Evolutionary conservation across 2,113 vertebrate species (phyloP).

Genomic region (Mohoua ochrocephala): DNA sequence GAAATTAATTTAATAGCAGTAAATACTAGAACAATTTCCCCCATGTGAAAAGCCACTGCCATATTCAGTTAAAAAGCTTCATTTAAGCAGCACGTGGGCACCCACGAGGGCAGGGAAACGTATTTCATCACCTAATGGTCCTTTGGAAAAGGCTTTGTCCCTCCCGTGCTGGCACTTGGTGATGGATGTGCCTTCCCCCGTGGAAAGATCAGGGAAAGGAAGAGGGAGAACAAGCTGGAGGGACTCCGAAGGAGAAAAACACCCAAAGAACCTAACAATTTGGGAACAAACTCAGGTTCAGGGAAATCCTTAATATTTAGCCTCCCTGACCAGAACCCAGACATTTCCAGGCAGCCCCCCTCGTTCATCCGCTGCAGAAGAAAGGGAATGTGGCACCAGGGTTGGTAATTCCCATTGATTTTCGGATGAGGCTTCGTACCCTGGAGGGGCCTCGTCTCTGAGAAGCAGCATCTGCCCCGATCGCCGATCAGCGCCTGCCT

Average conservation of each 20-base stretch:
- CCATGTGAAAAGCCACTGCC: slow-evolving; percentile 1
- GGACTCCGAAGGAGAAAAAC: neutral
- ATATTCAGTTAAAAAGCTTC: neutral
- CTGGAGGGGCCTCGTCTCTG: slow-evolving; percentile 59
- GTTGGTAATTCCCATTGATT: slow-evolving; percentile 39
- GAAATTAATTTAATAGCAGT: slow-evolving; percentile 57
- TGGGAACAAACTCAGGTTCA: neutral
- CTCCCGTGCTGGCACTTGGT: accelerated
- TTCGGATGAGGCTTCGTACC: slow-evolving; percentile 43
- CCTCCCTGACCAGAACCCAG: neutral
- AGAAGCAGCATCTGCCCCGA: slow-evolving; percentile 64
- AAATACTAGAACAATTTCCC: slow-evolving; percentile 32
- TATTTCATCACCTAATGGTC: neutral
- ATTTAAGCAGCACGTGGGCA: neutral
- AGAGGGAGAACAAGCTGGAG: neutral
- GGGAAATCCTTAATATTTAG: neutral
- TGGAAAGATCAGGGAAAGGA: neutral
- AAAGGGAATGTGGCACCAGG: neutral
- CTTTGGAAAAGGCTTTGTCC: neutral
- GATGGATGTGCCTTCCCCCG: accelerated
- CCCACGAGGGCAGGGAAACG: neutral
- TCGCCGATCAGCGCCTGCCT: slow-evolving; percentile 27
- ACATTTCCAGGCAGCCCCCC: neutral
- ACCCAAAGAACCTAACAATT: neutral
- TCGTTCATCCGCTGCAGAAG: neutral